Base-by-base conservation (phyloP, 2,113 vertebrate species). In the Onychorhynchus coronatus region DNA sequence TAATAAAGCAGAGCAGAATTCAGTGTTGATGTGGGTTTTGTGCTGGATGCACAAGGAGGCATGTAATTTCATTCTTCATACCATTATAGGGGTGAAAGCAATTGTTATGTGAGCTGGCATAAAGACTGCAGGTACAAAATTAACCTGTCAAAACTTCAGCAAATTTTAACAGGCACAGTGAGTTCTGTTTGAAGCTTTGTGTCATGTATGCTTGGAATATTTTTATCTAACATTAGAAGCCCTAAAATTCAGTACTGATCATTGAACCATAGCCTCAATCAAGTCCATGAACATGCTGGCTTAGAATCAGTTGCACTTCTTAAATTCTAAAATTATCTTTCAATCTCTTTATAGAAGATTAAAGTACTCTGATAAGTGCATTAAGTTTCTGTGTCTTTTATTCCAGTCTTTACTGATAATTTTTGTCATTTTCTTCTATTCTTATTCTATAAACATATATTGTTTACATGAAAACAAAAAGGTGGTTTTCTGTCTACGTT, bases 81-180 rank as follows among this genome's bases (percentile, higher is more conserved):
- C 46, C 33, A 33, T 33, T 46, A 15, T 37, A 74, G 27, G 21
- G 62, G 21, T 76, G 35, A 75, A 88, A 58, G 58, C 52, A 88
- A n/a, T 63, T 59, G 25, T 85, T 79, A 63, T 35, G 16, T 63
- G 52, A 92, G 76, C 30, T 80, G 39, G 39, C n/a, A 78, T 71
- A 66, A 89, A 86, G 83, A 74, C 42, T 87, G 25, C 61, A 95
- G 84, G 47, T 92, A 59, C 83, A 89, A 75, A 96, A 92, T 91
- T 70, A 89, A 84, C 47, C 41, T 89, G 76, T 89, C 73, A 89
- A 87, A 97, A 91, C 72, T 77, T 67, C 42, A 74, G 46, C 18
- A 91, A 84, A 71, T 91, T 93, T 92, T 37, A 84, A 77, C 28
- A 87, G 68, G 31, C 55, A 74, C n/a, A 24, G 12, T 31, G 55